Evolutionary conservation across 2,888 invertebrate species (phyloP), one percentile per base, ranked within the genome.

Genomic region (Crepidodera aurea): DNA sequence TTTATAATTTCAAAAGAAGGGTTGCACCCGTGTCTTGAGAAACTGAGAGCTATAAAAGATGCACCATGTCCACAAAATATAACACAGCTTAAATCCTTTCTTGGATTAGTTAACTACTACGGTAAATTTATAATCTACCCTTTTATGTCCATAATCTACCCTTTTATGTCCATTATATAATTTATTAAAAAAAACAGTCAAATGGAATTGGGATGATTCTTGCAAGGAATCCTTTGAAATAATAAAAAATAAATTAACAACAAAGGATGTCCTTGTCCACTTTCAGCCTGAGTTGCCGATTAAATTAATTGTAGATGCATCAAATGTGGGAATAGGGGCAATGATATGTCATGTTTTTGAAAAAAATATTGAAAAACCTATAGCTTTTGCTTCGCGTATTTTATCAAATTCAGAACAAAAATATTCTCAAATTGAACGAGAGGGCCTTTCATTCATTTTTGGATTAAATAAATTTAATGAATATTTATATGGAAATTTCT

Each of bases 1-100:
- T 68, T 67, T 27, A 46, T 46, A 6, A 65, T 73, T 8, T 25
- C 51, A 34, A 62, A 56, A 51, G 19, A 57, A 5, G 70, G 67
- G 3, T 51, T 68, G 25, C 51, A 60, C 40, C 60, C 61, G 29
- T 29, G 10, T 0, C 18, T 60, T 12, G 44, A 58, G 10, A 69
- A 66, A 55, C 34, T 48, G 13, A 3, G 27, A 10, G 27, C 50
- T 5, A 68, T 70, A 10, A 13, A 8, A 32, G 50, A 55, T 42
- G 61, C 55, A n/a, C 50, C 42, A 1, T 2, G 13, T 19, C 51
- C 55, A 8, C 42, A 13, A 16, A 40, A 39, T 18, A 34, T n/a
- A n/a, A n/a, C n/a, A n/a, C n/a, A n/a, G n/a, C n/a, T n/a, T n/a
- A n/a, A n/a, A n/a, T n/a, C n/a, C n/a, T n/a, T n/a, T n/a, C n/a